Evolutionary conservation across 2,797 vertebrate genomes (phyloP).

Genomic region (Melanogrammus aeglefinus): DNA sequence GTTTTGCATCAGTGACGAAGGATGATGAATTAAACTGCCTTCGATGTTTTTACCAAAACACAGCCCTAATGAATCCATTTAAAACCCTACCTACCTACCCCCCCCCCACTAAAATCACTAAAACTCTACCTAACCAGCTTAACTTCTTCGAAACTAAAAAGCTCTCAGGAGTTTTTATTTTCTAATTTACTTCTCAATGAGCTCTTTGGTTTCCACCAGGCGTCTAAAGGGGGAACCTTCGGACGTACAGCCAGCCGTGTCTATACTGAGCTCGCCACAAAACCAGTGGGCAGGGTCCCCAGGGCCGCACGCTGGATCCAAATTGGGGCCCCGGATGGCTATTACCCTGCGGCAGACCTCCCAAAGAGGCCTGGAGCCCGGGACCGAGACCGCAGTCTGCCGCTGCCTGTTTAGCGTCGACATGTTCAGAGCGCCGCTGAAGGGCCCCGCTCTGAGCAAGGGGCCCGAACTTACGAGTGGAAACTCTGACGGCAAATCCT

Average conservation of each 20-base stretch:
- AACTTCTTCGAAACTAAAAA: not conserved
- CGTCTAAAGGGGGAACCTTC: not conserved
- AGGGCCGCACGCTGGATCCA: not conserved
- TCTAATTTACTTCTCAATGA: not conserved
- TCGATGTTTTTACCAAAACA: no score
- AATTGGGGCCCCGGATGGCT: slow-evolving; percentile 17
- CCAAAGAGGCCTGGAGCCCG: slow-evolving; percentile 10
- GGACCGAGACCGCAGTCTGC: not conserved
- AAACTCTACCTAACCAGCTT: not conserved
- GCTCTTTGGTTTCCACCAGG: not conserved
- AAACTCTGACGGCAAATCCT: slow-evolving; percentile 36
- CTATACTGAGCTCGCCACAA: slow-evolving; percentile 24
- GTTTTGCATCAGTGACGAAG: no score
- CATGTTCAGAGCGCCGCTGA: not conserved
- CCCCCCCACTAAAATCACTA: no score
- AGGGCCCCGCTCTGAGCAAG: not conserved
- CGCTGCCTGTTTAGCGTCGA: not conserved
- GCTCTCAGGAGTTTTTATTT: not conserved
- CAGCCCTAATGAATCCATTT: no score
- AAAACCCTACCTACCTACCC: no score
- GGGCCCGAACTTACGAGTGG: slow-evolving; percentile 24
- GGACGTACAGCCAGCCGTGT: not conserved
- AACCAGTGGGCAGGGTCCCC: not conserved
- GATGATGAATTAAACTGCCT: no score
- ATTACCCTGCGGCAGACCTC: slow-evolving; percentile 36